Percentiles rank a stretch among this genome's conserved stretches.
Conservation (phyloP, 1,140 invertebrate species). For the Euborellia annulipes region DNA sequence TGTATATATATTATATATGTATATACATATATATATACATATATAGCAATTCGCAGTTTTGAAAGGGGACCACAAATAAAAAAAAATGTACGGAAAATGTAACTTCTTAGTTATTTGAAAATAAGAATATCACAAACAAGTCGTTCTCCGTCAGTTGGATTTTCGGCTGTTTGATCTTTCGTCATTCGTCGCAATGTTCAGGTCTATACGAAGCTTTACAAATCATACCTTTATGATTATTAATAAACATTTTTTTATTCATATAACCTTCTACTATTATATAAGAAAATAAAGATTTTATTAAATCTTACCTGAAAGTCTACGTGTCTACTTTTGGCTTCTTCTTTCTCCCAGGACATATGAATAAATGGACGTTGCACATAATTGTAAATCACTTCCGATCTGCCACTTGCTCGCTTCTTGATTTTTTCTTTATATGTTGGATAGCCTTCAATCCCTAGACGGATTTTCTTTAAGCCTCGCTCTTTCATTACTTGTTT, state of each 20-base stretch:
- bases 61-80: no score
- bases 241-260: not conserved
- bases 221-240: no score
- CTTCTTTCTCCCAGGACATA: constrained; percentile 99
- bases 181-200: no score
- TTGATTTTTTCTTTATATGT: constrained; percentile 93
- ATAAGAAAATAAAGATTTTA: constrained; percentile 1
- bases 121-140: no score
- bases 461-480: constrained; percentile 95
- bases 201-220: no score
- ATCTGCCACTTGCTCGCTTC: constrained; percentile 75
- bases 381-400: constrained; percentile 98
- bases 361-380: constrained; percentile 98
- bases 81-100: no score
- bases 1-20: no score
- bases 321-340: constrained; percentile 96
- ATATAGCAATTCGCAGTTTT: no score
- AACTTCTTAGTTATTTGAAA: no score
- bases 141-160: no score
- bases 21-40: no score
- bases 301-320: constrained; percentile 62
- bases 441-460: constrained; percentile 98
- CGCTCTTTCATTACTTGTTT: constrained; percentile 98
- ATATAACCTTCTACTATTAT: not conserved
- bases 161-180: no score